Evolutionary conservation across 2,113 vertebrate genomes (phyloP), one percentile per base, ranked within the genome.

Genomic region (Balaeniceps rex): DNA sequence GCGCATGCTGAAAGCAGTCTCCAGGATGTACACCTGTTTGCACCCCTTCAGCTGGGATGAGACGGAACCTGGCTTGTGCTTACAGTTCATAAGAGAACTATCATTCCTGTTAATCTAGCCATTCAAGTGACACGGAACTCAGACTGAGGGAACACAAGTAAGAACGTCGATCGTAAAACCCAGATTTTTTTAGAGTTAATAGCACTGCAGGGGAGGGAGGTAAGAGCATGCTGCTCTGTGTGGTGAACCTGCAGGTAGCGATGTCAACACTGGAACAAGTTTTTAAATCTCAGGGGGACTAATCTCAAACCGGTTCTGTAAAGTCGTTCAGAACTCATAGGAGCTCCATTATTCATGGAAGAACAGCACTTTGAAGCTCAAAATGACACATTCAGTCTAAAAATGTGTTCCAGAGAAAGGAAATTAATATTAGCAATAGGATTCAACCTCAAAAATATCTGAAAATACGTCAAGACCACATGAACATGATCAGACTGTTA

Each of bases 1-100:
- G 25, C 9, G 1, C 22, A 0, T 6, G 34, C 46, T 24, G 42
- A 44, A 26, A 1, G 52, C 47, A 3, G 34, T 14, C 11, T 40
- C 21, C 25, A 0, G 14, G 9, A 7, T 2, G 26, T 31, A 13
- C 10, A 2, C 22, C 26, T 14, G 24, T 7, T 46, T 15, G 5
- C 5, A 3, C 33, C 7, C 10, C 6, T 33, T 28, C n/a, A 1
- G 12, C 58, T 22, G 58, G n/a, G 13, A 11, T 6, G 7, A 19
- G 40, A 5, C 5, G 2, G 61, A 21, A 52, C 5, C 7, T 8
- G 40, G 2, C 8, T 49, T 10, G 9, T 29, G 28, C 4, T 63
- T 22, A 10, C 4, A 2, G 16, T 29, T 42, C 29, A 1, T 24
- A 7, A n/a, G 22, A 36, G 42, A 74, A 10, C 11, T 25, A 2